Base-by-base conservation (phyloP, 2,888 invertebrate species). In the Cyclophora punctaria region DNA sequence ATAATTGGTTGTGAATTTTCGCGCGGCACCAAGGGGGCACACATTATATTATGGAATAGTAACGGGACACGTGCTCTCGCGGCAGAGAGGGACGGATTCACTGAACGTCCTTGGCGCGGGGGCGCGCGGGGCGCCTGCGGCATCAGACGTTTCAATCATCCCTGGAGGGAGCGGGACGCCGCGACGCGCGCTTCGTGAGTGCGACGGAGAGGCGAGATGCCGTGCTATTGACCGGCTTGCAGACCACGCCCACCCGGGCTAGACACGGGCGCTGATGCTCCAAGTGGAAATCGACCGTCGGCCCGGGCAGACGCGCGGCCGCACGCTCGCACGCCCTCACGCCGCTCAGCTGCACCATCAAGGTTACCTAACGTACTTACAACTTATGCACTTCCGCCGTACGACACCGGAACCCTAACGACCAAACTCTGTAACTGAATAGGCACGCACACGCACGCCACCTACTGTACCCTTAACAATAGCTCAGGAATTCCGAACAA, bases 101-200 rank as follows among this genome's bases (percentile, higher is more conserved):
- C 87, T 88, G 86, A 86, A 86, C 86, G 88, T 87, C 87, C 88
- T 87, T 87, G 87, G 84, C 76, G 77, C 76, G 82, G 85, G 85
- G 84, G 83, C 73, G 83, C 76, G 83, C 76, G 87, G 87, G 86
- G 86, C 87, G 87, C 87, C 83, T 86, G 88, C 87, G 88, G 88
- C 87, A 83, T 85, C 84, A 86, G 84, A 87, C 88, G 85, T 85
- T 88, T 87, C 87, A 87, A 88, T 88, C 87, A 88, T 88, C 85
- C 87, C 87, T 79, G 72, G 79, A 69, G 82, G 72, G 78, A 83
- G 63, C 59, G 77, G 66, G 84, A 83, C 66, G 73, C 63, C 58
- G 71, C 53, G 58, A 52, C 63, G 48, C 51, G 45, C 51, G 51
- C 48, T 20, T 20, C 20, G 51, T 53, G 61, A 48, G 78, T 53